A percentile compares a stretch with the other conserved stretches of the same genome.
Evolutionary conservation across 1,140 invertebrate genomes (phyloP).

Genomic region (Drosophila leontia): DNA sequence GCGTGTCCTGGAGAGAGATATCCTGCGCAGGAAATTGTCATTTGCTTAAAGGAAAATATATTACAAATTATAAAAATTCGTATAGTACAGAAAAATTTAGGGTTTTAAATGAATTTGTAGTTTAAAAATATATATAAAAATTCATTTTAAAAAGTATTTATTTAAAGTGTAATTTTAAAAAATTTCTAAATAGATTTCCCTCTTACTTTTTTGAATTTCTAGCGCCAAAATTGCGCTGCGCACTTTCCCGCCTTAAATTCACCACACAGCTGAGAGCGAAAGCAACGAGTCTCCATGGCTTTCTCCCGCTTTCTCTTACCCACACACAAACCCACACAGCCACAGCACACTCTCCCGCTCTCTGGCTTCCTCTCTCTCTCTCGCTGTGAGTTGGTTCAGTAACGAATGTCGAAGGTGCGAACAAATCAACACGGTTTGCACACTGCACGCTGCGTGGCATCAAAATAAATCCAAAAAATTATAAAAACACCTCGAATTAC

Average conservation of each 20-base stretch:
- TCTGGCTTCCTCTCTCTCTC: conserved; percentile 26
- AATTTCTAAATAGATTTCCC: background rate
- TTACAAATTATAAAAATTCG: too few relatives aligned
- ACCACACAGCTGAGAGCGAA: conserved; percentile 55
- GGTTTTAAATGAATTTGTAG: rapidly evolving
- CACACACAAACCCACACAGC: conserved; percentile 18
- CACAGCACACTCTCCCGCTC: background rate
- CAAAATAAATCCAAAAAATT: conserved; percentile 76
- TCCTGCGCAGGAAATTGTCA: conserved; percentile 34
- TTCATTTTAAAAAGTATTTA: background rate
- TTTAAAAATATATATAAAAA: background rate
- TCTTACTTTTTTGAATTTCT: background rate
- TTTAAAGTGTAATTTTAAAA: background rate
- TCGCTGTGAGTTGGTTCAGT: conserved; percentile 69
- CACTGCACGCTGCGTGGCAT: conserved; percentile 72
- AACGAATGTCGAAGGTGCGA: conserved; percentile 80
- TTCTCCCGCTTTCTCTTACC: conserved; percentile 13
- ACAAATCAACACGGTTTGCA: conserved; percentile 82
- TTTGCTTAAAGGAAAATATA: background rate
- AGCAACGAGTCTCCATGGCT: conserved; percentile 56
- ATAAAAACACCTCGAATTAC: conserved; percentile 45
- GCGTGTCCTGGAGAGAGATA: conserved; percentile 8
- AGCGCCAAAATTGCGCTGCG: conserved; percentile 46
- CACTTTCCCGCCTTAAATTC: conserved; percentile 46
- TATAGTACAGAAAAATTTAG: too few relatives aligned